Base-by-base conservation (phyloP, 2,888 invertebrate species). In the Clitarchus hookeri region DNA sequence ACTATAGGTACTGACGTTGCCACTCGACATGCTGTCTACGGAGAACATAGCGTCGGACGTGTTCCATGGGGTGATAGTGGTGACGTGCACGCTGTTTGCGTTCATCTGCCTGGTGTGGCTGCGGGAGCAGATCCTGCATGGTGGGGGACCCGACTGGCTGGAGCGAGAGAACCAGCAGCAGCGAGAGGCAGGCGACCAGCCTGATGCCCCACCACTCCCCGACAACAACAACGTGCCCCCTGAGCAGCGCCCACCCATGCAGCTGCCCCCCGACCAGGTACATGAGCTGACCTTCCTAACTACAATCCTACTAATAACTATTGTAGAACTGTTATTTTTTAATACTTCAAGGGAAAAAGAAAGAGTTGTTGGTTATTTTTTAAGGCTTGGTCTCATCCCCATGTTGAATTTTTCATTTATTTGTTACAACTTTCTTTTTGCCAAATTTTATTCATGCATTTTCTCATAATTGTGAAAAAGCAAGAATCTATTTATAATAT, bases 41-140 rank as follows among this genome's bases (percentile, higher is more conserved):
- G 98, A 98, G 90, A 98, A 98, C 91, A 92, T 99, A 85, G 95
- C 97, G 0, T 95, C 97, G 48, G 99, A 99, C 92, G 97, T 98
- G 87, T 97, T 98, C 91, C 98, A 98, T 88, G 99, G 99, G 23
- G 98, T 97, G 91, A 97, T 99, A 92, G 98, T 99, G 65, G 98
- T 99, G 19, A 97, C 97, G 6, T 98, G 99, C 91, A 99, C 99
- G 3, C 92, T 99, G 87, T 96, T 98, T 91, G 97, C 98, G 0
- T 99, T 99, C 91, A 98, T 99, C 89, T 98, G 98, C 11, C 92
- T 99, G 84, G 98, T 99, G 8, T 99, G 99, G 99, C 92, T 99
- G 84, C 93, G 99, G 88, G 99, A 99, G 92, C 99, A 99, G 92
- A 99, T 99, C 87, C 93, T 99, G 90, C 98, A 98, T 91, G 99